Evolutionary conservation across 2,888 invertebrate genomes (phyloP), one percentile per base, ranked within the genome.

Genomic region (Tachina grossa): DNA sequence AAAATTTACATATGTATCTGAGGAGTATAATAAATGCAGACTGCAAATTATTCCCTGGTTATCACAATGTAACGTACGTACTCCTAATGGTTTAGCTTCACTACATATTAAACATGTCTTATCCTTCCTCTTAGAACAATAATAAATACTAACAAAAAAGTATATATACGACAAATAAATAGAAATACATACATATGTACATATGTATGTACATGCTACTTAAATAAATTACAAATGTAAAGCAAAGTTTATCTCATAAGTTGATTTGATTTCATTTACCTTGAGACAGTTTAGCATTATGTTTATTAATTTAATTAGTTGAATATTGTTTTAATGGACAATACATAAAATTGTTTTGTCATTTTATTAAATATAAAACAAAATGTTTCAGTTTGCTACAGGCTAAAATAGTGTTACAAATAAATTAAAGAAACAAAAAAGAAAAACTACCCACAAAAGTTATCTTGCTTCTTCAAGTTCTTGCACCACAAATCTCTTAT

Each of bases 211-310:
- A 31, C 31, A 31, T 31, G 61, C 53, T 39, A 61, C 45, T 31
- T 45, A 55, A 61, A 45, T 47, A 22, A 83, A 61, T 47, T 51
- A 72, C 66, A 74, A 83, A 72, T 53, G 22, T 47, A 19, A 79
- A 69, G 22, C 49, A 39, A 65, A 83, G 83, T 77, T 79, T 75
- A 83, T 83, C 68, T 83, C 41, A 41, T 74, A 79, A 55, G 55
- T 55, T 47, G 74, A 41, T 22, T 79, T 65, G n/a, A 83, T 68
- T 77, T 45, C 10, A 47, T 59, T 68, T 19, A 8, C 59, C 11
- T 9, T 43, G 59, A 47, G 43, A 61, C 68, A 55, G 41, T 22
- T 31, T 14, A 66, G 59, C 66, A 51, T 63, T 31, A 31, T 31
- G 1, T 53, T 31, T 63, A n/a, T 31, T 57, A 76, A 76, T 80